phyloP scores from a whole-genome alignment of 1,140 invertebrate species.

The Drosophila nigromelanica region DNA sequence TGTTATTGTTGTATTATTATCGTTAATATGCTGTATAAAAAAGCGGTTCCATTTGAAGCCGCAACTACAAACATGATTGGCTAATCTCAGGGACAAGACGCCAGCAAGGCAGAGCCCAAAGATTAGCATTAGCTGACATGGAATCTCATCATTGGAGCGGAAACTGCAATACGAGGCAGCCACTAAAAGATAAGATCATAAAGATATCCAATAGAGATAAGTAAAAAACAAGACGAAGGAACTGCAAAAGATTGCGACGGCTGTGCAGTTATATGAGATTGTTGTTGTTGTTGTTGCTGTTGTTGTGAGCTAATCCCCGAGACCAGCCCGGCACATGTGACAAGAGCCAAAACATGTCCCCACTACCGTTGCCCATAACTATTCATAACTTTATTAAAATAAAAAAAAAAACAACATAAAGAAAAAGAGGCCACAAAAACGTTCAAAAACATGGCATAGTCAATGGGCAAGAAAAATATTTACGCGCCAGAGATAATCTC shows the following conservation, averaged over 20 bases:
- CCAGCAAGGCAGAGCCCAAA: not conserved
- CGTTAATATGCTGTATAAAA: no score
- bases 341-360: constrained; percentile 32
- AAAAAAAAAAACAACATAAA: constrained; percentile 13
- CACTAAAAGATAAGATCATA: constrained; percentile 67
- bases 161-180: constrained; percentile 61
- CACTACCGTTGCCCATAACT: constrained; percentile 9
- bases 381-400: constrained; percentile 74
- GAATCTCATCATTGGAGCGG: constrained; percentile 3
- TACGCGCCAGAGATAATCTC: constrained; percentile 83
- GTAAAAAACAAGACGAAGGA: constrained; percentile 22
- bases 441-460: constrained; percentile 67
- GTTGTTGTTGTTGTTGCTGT: constrained; percentile 41
- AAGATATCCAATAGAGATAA: constrained; percentile 33
- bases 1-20: no score
- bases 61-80: constrained; percentile 25
- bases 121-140: constrained; percentile 24
- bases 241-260: constrained; percentile 10
- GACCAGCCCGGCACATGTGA: constrained; percentile 49
- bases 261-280: constrained; percentile 41
- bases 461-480: constrained; percentile 82
- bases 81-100: constrained; percentile 7
- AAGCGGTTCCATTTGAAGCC: constrained; percentile 6
- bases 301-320: constrained; percentile 52
- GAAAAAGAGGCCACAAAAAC: constrained; percentile 53